Conservation (phyloP, 1,140 invertebrate species). For the Drosophila leontia region DNA sequence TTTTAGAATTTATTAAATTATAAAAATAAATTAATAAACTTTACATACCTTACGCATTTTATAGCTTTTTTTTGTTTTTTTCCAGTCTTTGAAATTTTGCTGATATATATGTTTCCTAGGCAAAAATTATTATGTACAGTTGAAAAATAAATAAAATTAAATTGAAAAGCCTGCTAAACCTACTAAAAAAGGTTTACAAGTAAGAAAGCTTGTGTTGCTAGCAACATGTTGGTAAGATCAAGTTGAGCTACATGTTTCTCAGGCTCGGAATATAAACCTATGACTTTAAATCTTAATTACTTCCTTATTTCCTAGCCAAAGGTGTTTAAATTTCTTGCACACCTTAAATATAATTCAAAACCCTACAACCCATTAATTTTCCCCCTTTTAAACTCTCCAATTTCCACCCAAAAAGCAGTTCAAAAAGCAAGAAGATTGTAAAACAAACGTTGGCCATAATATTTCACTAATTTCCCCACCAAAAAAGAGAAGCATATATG, state of each 20-base stretch:
- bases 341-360: neutral
- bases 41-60: conserved; percentile 2
- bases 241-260: neutral
- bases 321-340: neutral
- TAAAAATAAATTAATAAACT: neutral
- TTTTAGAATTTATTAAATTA: too few species aligned
- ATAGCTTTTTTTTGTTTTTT: neutral
- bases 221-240: neutral
- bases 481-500: conserved; percentile 3
- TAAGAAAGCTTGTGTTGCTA: neutral
- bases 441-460: conserved; percentile 39
- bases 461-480: conserved; percentile 58
- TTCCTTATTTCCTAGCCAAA: fast-evolving
- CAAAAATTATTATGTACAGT: neutral
- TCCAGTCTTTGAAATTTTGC: neutral
- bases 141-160: too few species aligned
- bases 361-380: neutral
- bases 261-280: neutral
- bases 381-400: too few species aligned
- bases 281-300: neutral
- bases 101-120: neutral
- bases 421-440: conserved; percentile 4
- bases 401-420: neutral
- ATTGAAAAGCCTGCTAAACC: neutral
- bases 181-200: too few species aligned